A percentile compares a stretch with the other conserved stretches of the same genome.
Conservation (phyloP, 92 coral and sea anemone species). For the Pocillopora meandrina region DNA sequence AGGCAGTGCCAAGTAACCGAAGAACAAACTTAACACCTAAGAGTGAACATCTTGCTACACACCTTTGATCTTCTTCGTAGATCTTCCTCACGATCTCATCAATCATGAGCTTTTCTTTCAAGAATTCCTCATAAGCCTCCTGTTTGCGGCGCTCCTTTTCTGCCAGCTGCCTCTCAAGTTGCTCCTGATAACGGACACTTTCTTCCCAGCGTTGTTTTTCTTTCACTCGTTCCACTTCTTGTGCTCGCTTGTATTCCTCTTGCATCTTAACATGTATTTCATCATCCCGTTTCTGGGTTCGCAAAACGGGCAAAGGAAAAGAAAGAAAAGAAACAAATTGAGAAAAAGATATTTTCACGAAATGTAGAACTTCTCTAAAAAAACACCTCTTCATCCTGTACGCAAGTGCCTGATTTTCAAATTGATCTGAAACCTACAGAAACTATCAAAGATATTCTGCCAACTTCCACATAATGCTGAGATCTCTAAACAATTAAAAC, state of each 20-base stretch:
- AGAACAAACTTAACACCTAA: not conserved
- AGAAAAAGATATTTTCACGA: not conserved
- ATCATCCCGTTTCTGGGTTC: constrained; percentile 61
- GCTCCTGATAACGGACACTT: constrained; percentile 91
- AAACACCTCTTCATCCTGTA: too few relatives aligned
- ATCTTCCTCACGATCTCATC: constrained; percentile 98
- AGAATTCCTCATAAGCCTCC: constrained; percentile 94
- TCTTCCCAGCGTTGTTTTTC: constrained; percentile 93
- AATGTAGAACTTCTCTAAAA: not conserved
- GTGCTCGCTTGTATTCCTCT: constrained; percentile 77
- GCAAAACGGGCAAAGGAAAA: too few relatives aligned
- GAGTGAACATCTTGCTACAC: not conserved
- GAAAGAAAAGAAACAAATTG: not conserved
- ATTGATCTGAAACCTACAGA: too few relatives aligned
- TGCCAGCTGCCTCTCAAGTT: constrained; percentile 84
- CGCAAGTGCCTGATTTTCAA: too few relatives aligned
- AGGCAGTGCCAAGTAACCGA: not conserved
- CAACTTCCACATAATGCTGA: too few relatives aligned
- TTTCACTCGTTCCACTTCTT: constrained; percentile 81
- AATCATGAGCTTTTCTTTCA: constrained; percentile 98
- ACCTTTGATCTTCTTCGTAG: constrained; percentile 98
- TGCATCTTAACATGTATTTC: constrained; percentile 85
- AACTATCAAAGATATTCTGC: too few relatives aligned
- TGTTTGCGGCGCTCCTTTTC: constrained; percentile 92
- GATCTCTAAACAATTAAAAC: too few relatives aligned